These are phyloP conservation scores for Verasper variegatus DNA, from an alignment of 2,113 vertebrate species.

Conservation along the genomic window DNA sequence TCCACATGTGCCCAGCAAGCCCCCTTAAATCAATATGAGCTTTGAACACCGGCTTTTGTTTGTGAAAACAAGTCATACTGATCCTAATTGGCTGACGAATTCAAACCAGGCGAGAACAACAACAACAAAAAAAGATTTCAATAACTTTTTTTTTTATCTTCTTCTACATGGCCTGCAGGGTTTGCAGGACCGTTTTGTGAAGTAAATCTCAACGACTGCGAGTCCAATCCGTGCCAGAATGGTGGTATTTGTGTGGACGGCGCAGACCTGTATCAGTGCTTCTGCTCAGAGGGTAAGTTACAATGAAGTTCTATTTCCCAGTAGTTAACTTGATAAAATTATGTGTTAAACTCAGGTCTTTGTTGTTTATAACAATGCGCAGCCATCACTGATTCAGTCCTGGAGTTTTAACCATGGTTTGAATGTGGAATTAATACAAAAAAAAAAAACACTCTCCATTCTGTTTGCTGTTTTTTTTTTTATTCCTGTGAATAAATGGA, in stretches of 20 bases:
- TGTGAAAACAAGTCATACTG: conserved; percentile 78
- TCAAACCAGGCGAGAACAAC: conserved; percentile 45
- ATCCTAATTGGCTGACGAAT: conserved; percentile 79
- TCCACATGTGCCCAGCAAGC: conserved; percentile 66
- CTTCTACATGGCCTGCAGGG: conserved; percentile 64
- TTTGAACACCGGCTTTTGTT: conserved; percentile 77
- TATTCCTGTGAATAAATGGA: no score
- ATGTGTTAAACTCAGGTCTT: no score
- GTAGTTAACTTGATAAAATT: no score
- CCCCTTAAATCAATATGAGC: conserved; percentile 77
- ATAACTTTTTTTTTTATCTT: conserved; percentile 25
- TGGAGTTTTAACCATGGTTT: no score
- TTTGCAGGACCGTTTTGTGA: conserved; percentile 79
- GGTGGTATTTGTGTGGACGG: conserved; percentile 79
- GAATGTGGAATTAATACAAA: no score
- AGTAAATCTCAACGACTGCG: conserved; percentile 79
- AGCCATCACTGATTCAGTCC: no score
- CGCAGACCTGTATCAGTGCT: conserved; percentile 81
- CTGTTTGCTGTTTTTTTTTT: no score
- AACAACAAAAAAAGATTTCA: conserved; percentile 39
- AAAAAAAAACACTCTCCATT: no score
- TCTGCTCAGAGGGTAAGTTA: conserved; percentile 81
- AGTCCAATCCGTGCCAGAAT: conserved; percentile 82
- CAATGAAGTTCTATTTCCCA: conserved; percentile 12
- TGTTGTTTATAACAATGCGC: no score